Base-by-base conservation (phyloP, 2,113 vertebrate species). In the Colaptes auratus region DNA sequence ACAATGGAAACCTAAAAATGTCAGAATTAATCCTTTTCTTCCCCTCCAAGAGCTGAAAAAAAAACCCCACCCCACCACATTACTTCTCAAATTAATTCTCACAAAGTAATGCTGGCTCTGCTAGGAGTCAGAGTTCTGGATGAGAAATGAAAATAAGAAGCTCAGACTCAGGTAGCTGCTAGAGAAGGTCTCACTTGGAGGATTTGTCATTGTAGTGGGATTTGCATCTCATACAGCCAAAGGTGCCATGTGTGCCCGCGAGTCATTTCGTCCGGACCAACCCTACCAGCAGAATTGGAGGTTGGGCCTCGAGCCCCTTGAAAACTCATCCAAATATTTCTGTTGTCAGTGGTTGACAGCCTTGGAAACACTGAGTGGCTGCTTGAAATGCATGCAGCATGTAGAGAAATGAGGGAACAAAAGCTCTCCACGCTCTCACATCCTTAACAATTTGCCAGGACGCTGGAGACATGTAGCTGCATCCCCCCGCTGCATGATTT, bases 21-120 rank as follows among this genome's bases (percentile, higher is more conserved):
- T 88, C 88, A 92, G 67, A 72, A 88, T 86, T 74, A 88, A 96
- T 97, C 73, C 91, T 78, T 61, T 58, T 60, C 87, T 92, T 48
- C 23, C 56, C 39, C 15, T 6, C 15, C 25, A 19, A 83, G 39
- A 86, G 18, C 53, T 64, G 72, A 53, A 74, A 85, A 93, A 86
- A 92, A 30, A 46, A 46, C n/a, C n/a, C n/a, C 82, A 93, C 88
- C 42, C 42, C 2, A 44, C 36, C 7, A 12, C n/a, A 76, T 88
- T 88, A 80, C 71, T 95, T 81, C 73, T 69, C 76, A 92, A 94
- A 95, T 95, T 95, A 92, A 92, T 93, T 93, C 90, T 84, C n/a
- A 6, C 58, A 84, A 79, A 90, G 82, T 75, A 78, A 64, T 3
- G 82, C 79, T 78, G 79, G 69, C 86, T 91, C 82, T 94, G 78